Percentiles rank a stretch among this genome's conserved stretches.
phyloP scores from a whole-genome alignment of 2,797 vertebrate genomes.

The Atherinosoma microstoma region DNA sequence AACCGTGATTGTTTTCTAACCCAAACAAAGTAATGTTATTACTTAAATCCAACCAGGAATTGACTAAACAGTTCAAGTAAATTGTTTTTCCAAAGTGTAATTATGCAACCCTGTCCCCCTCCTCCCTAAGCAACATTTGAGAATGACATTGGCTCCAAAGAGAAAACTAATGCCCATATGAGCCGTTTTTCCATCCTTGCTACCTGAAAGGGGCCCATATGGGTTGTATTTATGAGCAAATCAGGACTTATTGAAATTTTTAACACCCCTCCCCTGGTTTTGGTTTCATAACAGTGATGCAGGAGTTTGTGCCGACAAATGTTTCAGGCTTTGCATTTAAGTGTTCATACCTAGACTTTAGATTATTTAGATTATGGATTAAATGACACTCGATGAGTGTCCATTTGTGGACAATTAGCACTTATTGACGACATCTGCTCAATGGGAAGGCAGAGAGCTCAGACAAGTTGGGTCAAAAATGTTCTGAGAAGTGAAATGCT shows the following conservation, averaged over 20 bases:
- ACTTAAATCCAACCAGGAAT: background rate
- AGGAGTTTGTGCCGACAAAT: background rate
- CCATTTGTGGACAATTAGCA: background rate
- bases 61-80: background rate
- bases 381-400: background rate
- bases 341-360: background rate
- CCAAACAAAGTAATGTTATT: background rate
- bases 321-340: background rate
- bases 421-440: background rate
- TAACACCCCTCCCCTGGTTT: background rate
- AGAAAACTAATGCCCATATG: too few species aligned
- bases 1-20: background rate
- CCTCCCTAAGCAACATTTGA: background rate
- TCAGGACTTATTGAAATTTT: background rate
- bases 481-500: background rate
- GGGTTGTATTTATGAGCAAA: background rate
- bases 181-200: background rate
- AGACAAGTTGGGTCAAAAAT: constrained; percentile 25
- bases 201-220: background rate
- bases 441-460: constrained; percentile 13
- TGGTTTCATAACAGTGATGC: background rate
- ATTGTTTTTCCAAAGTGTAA: background rate
- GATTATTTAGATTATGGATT: background rate
- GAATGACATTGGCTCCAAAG: background rate
- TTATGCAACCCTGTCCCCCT: background rate